Evolutionary conservation across 2,797 vertebrate species (phyloP), one percentile per base, ranked within the genome.

Genomic region (Eurystomus glaucurus): DNA sequence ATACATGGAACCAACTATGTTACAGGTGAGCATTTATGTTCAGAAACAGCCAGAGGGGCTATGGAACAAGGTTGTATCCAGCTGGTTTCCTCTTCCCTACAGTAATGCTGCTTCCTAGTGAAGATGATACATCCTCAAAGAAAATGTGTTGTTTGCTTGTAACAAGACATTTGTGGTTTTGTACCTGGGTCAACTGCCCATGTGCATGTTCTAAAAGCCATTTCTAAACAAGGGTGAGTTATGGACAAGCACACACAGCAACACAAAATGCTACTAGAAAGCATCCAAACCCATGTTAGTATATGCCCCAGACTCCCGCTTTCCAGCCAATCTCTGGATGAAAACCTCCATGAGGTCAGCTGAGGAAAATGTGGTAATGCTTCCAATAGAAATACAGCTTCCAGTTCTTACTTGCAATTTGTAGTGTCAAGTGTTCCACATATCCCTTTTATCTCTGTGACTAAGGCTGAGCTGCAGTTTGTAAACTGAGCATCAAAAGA

Each of bases 401-500:
- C 87, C 65, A 69, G 78, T 22, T 65, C 64, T 31, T 35, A 19
- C 74, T 62, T 62, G 62, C 75, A 11, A 6, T 41, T 11, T 23
- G 60, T 11, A n/a, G 60, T 11, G 71, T 17, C 41, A 33, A 57
- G 80, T 12, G 74, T 25, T 66, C 60, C 68, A 31, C 3, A 1
- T 18, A 23, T 13, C 20, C 35, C 13, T 10, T 9, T 11, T 39
- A 45, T n/a, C 72, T 35, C 46, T 11, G 12, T n/a, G 39, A 64
- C 37, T 66, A 57, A 85, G 16, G 33, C 46, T 11, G 71, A 91
- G 39, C 72, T 35, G 45, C 17, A 69, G 69, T 72, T 88, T 86
- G 71, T 15, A 33, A 88, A 35, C 21, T 2, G 25, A 57, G 68
- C 81, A 84, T 28, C 91, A 91, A 80, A 79, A 93, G 33, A 88